phyloP scores from a whole-genome alignment of 2,888 invertebrate species.

The Phania funesta region DNA sequence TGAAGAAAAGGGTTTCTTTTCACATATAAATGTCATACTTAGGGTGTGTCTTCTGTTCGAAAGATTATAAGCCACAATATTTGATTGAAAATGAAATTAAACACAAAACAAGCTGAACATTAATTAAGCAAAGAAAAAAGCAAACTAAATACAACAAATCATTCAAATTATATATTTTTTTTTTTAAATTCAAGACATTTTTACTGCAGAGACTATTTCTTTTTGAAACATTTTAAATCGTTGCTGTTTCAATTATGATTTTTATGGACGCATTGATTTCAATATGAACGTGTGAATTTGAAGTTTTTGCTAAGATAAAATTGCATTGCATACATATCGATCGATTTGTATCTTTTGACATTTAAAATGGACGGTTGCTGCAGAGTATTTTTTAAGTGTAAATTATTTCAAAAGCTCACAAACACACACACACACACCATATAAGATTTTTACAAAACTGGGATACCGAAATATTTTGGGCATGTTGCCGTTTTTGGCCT shows the following conservation, averaged over 20 bases:
- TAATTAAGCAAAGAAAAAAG: not conserved
- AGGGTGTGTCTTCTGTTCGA: conserved; percentile 51
- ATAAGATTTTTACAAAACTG: conserved; percentile 38
- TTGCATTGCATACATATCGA: conserved; percentile 37
- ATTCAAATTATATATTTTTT: conserved; percentile 8
- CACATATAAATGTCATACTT: conserved; percentile 49
- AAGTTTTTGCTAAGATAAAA: conserved; percentile 32
- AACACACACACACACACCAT: not conserved
- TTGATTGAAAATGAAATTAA: not conserved
- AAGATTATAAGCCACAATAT: conserved; percentile 38
- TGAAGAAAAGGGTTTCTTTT: conserved; percentile 41
- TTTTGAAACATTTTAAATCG: conserved; percentile 15
- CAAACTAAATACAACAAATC: conserved; percentile 14
- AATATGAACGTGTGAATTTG: conserved; percentile 56
- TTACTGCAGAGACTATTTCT: not conserved
- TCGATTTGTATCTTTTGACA: conserved; percentile 57
- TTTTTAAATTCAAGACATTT: conserved; percentile 1
- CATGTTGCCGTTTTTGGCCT: conserved; percentile 65
- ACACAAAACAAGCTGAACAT: conserved; percentile 7
- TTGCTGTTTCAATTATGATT: conserved; percentile 23
- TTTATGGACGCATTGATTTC: conserved; percentile 18
- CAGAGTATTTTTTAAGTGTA: conserved; percentile 48
- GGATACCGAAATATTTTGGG: conserved; percentile 46
- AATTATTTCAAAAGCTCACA: conserved; percentile 49
- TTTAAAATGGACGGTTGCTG: conserved; percentile 51